Evolutionary conservation across 2,113 vertebrate genomes (phyloP).

Genomic region (Orthonyx spaldingii): DNA sequence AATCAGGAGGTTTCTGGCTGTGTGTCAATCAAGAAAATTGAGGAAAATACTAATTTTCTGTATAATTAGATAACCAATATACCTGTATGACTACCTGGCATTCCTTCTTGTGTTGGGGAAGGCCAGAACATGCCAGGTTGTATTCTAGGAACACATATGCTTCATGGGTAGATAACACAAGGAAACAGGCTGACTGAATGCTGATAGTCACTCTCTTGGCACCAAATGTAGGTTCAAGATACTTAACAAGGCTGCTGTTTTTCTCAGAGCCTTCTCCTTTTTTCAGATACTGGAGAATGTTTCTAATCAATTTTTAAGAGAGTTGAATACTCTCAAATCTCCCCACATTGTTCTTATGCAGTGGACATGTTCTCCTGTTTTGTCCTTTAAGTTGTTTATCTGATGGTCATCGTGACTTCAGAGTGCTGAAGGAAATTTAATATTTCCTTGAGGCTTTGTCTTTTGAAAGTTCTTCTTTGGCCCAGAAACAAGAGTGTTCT

Average conservation of each 20-base stretch:
- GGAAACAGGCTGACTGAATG: background rate
- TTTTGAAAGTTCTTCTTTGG: background rate
- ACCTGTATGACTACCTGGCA: background rate
- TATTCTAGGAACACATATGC: background rate
- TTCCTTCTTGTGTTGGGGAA: background rate
- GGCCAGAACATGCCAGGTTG: background rate
- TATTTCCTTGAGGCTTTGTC: background rate
- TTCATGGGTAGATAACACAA: background rate
- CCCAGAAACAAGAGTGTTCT: background rate
- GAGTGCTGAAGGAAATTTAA: background rate
- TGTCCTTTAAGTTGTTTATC: background rate
- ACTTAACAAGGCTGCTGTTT: background rate
- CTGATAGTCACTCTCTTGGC: background rate
- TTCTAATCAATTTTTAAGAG: background rate
- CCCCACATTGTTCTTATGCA: rapidly evolving
- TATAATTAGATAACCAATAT: background rate
- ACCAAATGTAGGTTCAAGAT: background rate
- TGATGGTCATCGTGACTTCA: background rate
- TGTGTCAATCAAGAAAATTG: background rate
- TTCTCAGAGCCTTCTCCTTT: background rate
- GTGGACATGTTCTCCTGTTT: background rate
- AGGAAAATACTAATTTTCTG: background rate
- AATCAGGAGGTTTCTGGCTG: background rate
- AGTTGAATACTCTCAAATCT: background rate
- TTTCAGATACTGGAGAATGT: background rate